These are phyloP conservation scores for Ctenodactylus gundi DNA, from an alignment of 2,113 vertebrate species.

Conservation along the genomic window DNA sequence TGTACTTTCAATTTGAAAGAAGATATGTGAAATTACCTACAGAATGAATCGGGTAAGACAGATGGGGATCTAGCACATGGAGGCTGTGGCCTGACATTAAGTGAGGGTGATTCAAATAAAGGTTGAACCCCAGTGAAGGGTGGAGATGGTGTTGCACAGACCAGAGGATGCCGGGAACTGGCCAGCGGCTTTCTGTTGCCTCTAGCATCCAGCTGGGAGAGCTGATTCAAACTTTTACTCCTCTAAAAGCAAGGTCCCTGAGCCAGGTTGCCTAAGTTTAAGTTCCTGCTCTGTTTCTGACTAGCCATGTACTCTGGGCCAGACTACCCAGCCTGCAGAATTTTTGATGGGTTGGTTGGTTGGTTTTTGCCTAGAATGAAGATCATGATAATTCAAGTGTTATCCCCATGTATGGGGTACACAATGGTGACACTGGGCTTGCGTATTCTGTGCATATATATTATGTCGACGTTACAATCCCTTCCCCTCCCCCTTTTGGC, in stretches of 20 bases:
- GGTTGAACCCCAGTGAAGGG: neutral
- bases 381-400: neutral
- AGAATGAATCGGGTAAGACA: neutral
- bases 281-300: neutral
- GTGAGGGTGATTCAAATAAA: neutral
- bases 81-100: neutral
- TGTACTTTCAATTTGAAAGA: neutral
- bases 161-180: neutral
- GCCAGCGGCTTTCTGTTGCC: too few relatives aligned
- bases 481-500: too few relatives aligned
- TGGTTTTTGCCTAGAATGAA: neutral
- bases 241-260: neutral
- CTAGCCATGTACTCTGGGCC: neutral
- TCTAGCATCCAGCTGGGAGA: neutral
- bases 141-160: neutral
- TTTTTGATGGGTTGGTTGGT: too few relatives aligned
- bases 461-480: too few relatives aligned
- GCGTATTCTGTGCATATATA: too few relatives aligned
- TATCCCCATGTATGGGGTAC: too few relatives aligned
- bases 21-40: neutral
- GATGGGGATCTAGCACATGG: neutral
- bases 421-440: too few relatives aligned
- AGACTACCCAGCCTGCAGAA: neutral
- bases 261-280: neutral
- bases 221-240: neutral